Conservation (phyloP, 2,113 vertebrate species). For the Cyanoderma ruficeps region DNA sequence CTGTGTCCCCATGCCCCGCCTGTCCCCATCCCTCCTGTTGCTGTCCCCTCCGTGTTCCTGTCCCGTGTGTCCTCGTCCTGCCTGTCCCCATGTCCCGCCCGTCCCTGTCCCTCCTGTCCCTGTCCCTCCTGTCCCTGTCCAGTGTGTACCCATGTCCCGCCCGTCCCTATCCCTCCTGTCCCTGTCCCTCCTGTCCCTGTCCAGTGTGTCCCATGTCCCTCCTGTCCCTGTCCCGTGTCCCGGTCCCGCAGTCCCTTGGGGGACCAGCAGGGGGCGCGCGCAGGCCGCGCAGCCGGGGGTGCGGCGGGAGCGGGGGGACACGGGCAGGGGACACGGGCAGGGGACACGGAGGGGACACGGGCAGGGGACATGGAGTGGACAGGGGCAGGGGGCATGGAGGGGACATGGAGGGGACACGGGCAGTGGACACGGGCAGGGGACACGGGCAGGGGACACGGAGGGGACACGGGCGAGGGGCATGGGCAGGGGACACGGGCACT, state of each 20-base stretch:
- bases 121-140: too few relatives aligned
- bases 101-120: not conserved
- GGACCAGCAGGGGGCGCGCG: not conserved
- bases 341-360: not conserved
- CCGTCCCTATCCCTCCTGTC: not conserved
- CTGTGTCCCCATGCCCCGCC: fast-evolving
- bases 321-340: not conserved
- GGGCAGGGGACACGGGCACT: not conserved
- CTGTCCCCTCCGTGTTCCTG: too few relatives aligned
- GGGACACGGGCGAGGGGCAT: too few relatives aligned
- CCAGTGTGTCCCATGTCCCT: too few relatives aligned
- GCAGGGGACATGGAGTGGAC: not conserved
- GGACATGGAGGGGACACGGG: not conserved
- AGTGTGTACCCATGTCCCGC: fast-evolving
- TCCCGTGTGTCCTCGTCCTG: too few relatives aligned
- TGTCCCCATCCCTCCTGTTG: not conserved
- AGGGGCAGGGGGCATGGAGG: too few relatives aligned
- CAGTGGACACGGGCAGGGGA: too few relatives aligned
- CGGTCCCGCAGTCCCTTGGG: not conserved
- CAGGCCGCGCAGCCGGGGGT: not conserved
- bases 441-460: not conserved
- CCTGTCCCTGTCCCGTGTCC: not conserved
- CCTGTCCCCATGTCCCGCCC: too few relatives aligned
- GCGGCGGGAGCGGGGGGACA: not conserved
- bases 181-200: too few relatives aligned